phyloP scores from a whole-genome alignment of 2,888 invertebrate genomes.

The Endotricha flammealis region DNA sequence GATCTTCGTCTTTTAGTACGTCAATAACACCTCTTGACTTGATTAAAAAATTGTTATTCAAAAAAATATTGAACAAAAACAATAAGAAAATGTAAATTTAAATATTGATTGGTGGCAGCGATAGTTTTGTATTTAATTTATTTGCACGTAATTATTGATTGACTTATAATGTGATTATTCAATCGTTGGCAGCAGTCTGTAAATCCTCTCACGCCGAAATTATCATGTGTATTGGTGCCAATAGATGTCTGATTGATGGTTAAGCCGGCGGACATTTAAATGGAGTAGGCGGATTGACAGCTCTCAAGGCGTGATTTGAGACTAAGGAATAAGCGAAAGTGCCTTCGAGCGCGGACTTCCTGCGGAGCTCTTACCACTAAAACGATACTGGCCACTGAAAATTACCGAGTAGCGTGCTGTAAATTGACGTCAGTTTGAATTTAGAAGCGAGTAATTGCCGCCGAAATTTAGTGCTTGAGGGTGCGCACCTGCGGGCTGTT shows the following conservation, averaged over 20 bases:
- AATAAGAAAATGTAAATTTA: no score
- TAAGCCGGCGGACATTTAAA: slow-evolving; percentile 40
- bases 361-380: slow-evolving; percentile 54
- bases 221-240: slow-evolving; percentile 65
- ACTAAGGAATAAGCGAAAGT: slow-evolving; percentile 49
- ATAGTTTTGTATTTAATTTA: no score
- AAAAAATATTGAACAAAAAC: no score
- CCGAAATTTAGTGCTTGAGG: slow-evolving; percentile 58
- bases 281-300: slow-evolving; percentile 40
- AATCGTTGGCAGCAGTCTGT: slow-evolving; percentile 61
- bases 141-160: slow-evolving; percentile 25
- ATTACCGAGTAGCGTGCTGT: slow-evolving; percentile 65
- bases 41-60: no score
- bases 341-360: slow-evolving; percentile 59
- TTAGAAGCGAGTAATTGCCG: slow-evolving; percentile 60
- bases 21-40: no score
- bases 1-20: no score
- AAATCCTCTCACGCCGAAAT: slow-evolving; percentile 58
- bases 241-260: slow-evolving; percentile 57
- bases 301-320: slow-evolving; percentile 32
- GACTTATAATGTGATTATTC: slow-evolving; percentile 46
- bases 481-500: slow-evolving; percentile 69
- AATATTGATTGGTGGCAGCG: no score
- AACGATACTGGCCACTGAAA: slow-evolving; percentile 60
- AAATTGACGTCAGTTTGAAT: slow-evolving; percentile 59